phyloP scores from a whole-genome alignment of 2,888 invertebrate species.

The Lacanobia wlatinum region DNA sequence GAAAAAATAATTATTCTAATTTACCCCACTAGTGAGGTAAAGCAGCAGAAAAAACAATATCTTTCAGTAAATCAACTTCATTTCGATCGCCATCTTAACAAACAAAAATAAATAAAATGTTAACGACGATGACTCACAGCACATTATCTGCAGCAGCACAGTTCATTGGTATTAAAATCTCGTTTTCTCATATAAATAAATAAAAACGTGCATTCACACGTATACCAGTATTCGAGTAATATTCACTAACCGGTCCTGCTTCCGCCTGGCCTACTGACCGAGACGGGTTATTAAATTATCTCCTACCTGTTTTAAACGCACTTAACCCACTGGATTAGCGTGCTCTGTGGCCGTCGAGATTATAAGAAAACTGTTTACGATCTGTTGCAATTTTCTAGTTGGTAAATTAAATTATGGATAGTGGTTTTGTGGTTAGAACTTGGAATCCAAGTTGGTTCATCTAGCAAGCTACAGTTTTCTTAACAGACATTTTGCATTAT shows the following conservation, averaged over 20 bases:
- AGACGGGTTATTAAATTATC: constrained; percentile 49
- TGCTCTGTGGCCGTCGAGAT: constrained; percentile 27
- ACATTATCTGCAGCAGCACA: constrained; percentile 21
- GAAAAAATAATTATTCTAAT: no score
- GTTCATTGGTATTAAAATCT: constrained; percentile 53
- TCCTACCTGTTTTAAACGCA: constrained; percentile 51
- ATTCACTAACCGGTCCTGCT: constrained; percentile 60
- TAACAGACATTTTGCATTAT: no score
- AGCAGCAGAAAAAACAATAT: no score
- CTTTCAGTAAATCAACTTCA: not conserved
- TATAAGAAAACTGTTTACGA: constrained; percentile 20
- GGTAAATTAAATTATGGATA: not conserved
- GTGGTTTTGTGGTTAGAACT: not conserved
- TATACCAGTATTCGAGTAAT: constrained; percentile 46
- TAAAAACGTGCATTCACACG: constrained; percentile 23
- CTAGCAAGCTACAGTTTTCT: not conserved
- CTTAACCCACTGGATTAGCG: constrained; percentile 41
- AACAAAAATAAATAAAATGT: not conserved
- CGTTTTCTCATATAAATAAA: constrained; percentile 47
- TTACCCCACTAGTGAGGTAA: no score
- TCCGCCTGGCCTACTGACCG: constrained; percentile 73
- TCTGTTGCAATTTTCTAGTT: constrained; percentile 15
- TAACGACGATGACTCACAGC: constrained; percentile 40
- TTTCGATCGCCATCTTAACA: not conserved
- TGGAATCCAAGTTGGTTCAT: not conserved